These are phyloP conservation scores for Adoxophyes honmai DNA, from an alignment of 1,140 invertebrate species.

Conservation along the genomic window DNA sequence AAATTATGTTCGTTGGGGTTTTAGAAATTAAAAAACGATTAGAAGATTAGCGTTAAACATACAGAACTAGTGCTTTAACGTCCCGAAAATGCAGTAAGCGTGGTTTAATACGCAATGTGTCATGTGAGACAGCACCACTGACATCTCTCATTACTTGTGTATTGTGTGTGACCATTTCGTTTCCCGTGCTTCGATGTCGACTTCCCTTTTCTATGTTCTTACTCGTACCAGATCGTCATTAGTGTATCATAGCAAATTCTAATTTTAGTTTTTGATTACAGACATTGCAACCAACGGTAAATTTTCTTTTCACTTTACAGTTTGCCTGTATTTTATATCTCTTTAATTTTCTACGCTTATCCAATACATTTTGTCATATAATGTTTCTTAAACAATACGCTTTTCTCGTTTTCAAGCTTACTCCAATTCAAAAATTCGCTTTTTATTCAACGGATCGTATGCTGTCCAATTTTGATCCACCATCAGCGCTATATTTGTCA, in stretches of 20 bases:
- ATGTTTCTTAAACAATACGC: no score
- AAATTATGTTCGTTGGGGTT: slow-evolving; percentile 9
- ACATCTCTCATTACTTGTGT: slow-evolving; percentile 6
- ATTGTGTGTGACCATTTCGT: not conserved
- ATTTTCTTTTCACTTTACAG: slow-evolving; percentile 1
- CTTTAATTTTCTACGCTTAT: not conserved
- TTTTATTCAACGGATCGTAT: no score
- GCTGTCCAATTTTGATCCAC: no score
- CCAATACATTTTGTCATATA: no score
- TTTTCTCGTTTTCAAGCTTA: no score
- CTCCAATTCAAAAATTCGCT: no score
- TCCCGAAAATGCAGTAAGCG: not conserved
- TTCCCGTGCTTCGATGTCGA: not conserved
- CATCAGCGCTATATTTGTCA: no score
- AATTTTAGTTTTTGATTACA: slow-evolving; percentile 13
- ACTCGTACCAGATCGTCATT: not conserved
- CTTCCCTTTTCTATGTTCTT: not conserved
- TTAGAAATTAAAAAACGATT: not conserved
- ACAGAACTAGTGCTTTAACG: not conserved
- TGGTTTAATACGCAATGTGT: slow-evolving; percentile 29
- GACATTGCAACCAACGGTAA: slow-evolving; percentile 8
- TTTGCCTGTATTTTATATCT: not conserved
- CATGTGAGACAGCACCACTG: slow-evolving; percentile 28
- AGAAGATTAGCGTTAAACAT: not conserved
- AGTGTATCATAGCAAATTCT: not conserved